These are phyloP conservation scores for Callospermophilus lateralis DNA, from an alignment of 2,113 vertebrate genomes.

Conservation along the genomic window DNA sequence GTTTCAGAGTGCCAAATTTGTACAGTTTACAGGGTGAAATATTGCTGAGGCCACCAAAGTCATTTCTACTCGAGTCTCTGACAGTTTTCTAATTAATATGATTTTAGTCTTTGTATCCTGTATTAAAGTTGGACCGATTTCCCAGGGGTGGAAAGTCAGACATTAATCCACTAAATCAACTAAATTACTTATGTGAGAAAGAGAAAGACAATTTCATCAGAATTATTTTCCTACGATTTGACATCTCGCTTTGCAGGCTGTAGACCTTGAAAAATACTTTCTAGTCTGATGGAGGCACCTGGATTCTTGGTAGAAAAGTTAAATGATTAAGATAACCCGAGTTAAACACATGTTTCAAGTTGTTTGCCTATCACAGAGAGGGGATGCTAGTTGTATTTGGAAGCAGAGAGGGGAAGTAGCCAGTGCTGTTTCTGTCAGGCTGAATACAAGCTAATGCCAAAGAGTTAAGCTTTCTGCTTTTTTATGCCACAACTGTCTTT, in stretches of 20 bases:
- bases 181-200: slow-evolving; percentile 72
- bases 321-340: slow-evolving; percentile 61
- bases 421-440: neutral
- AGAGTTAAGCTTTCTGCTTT: slow-evolving; percentile 34
- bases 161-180: slow-evolving; percentile 71
- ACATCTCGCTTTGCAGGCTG: slow-evolving; percentile 47
- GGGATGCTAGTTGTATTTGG: neutral
- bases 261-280: slow-evolving; percentile 51
- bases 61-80: slow-evolving; percentile 49
- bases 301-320: slow-evolving; percentile 63
- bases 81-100: slow-evolving; percentile 79
- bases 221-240: slow-evolving; percentile 54
- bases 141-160: slow-evolving; percentile 65
- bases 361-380: slow-evolving; percentile 39
- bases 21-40: slow-evolving; percentile 40
- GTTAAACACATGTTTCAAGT: slow-evolving; percentile 46
- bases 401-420: slow-evolving; percentile 21
- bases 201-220: slow-evolving; percentile 70
- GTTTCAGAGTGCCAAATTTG: neutral
- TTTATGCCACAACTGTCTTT: slow-evolving; percentile 67
- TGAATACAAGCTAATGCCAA: neutral
- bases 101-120: slow-evolving; percentile 72
- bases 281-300: neutral
- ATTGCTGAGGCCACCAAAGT: slow-evolving; percentile 42
- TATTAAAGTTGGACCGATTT: slow-evolving; percentile 75